phyloP scores from a whole-genome alignment of 2,888 invertebrate genomes.

The Amphimallon solstitiale region DNA sequence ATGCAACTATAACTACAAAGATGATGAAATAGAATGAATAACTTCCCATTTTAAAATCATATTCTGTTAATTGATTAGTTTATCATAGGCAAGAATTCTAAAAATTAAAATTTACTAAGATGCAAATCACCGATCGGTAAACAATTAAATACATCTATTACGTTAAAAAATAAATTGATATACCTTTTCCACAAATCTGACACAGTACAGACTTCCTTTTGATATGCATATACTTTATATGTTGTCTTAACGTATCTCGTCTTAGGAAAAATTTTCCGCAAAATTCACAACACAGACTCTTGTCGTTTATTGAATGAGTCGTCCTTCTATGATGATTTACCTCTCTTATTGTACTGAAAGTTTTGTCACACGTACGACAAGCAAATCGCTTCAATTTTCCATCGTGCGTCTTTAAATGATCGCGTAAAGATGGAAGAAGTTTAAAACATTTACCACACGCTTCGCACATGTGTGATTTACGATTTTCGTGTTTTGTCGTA shows the following conservation, averaged over 20 bases:
- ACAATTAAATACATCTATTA: no score
- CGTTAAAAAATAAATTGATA: not conserved
- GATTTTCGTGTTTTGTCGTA: conserved; percentile 31
- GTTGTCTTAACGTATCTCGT: conserved; percentile 11
- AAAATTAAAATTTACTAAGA: no score
- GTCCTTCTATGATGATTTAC: conserved; percentile 11
- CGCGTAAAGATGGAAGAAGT: not conserved
- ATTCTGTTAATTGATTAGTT: no score
- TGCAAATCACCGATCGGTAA: no score
- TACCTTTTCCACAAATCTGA: conserved; percentile 25
- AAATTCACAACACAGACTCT: conserved; percentile 26
- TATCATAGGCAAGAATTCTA: no score
- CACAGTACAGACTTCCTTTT: conserved; percentile 19
- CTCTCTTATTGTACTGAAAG: not conserved
- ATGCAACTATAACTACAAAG: no score
- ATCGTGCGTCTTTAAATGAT: conserved; percentile 29
- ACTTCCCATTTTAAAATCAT: no score
- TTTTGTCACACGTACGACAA: conserved; percentile 36
- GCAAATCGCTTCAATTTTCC: conserved; percentile 23
- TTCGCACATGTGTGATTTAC: conserved; percentile 30
- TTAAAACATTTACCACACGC: conserved; percentile 32
- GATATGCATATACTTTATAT: conserved; percentile 18
- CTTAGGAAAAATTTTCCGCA: conserved; percentile 23
- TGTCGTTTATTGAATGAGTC: not conserved
- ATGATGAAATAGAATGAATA: no score